These are phyloP conservation scores for Lepus timidus DNA, from an alignment of 2,113 vertebrate genomes.

Conservation along the genomic window DNA sequence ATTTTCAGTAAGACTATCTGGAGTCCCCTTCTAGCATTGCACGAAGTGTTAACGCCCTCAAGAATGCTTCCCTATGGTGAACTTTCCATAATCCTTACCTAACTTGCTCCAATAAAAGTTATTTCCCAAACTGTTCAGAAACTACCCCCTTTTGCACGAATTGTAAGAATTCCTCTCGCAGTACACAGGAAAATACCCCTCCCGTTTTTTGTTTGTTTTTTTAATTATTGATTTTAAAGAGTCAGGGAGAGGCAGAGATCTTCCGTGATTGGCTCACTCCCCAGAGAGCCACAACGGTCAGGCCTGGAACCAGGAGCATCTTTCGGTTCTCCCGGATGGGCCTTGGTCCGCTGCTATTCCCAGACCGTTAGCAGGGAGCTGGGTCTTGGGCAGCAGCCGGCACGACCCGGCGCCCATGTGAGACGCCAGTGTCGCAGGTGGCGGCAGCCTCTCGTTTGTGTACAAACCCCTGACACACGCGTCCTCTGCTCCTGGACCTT, in stretches of 20 bases:
- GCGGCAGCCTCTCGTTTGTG: not conserved
- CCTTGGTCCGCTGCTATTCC: no score
- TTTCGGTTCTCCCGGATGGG: no score
- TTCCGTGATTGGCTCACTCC: no score
- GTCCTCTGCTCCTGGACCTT: not conserved
- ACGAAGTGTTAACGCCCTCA: conserved; percentile 13
- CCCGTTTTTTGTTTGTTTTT: no score
- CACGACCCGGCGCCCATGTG: no score
- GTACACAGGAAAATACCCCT: not conserved
- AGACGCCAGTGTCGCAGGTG: no score
- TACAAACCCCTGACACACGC: not conserved
- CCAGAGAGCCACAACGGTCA: no score
- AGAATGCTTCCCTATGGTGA: not conserved
- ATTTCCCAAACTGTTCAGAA: conserved; percentile 12
- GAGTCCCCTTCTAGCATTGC: not conserved
- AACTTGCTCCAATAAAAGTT: conserved; percentile 4
- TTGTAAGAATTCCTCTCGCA: conserved; percentile 31
- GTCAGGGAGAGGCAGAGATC: no score
- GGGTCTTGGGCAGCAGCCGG: no score
- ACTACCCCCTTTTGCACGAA: not conserved
- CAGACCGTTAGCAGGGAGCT: no score
- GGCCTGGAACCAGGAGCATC: no score
- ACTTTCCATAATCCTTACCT: conserved; percentile 6
- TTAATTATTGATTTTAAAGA: no score
- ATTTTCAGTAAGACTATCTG: not conserved